Percentiles rank a stretch among this genome's conserved stretches.
Conservation (phyloP, 2,113 vertebrate species). For the Ia io region DNA sequence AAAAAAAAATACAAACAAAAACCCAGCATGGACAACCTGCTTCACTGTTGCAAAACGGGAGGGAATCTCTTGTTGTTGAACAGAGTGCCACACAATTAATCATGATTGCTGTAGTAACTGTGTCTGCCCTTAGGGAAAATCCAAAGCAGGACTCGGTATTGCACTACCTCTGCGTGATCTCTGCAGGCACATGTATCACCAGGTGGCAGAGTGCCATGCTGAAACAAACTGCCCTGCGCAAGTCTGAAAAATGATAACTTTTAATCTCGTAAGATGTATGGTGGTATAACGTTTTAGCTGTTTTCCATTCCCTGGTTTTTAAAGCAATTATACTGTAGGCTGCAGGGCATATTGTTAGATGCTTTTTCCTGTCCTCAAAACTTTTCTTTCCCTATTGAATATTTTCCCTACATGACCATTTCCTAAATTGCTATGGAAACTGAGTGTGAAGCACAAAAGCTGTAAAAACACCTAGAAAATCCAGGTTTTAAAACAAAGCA, state of each 20-base stretch:
- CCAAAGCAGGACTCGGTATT: neutral
- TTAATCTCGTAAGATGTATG: constrained; percentile 14
- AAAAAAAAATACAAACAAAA: neutral
- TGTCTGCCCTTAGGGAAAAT: constrained; percentile 35
- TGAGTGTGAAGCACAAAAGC: neutral
- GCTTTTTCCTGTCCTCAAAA: constrained; percentile 32
- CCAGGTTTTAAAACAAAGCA: neutral
- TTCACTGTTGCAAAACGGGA: neutral
- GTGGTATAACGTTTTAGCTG: neutral
- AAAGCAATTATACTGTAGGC: constrained; percentile 32
- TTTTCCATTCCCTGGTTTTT: constrained; percentile 47
- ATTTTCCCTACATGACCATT: constrained; percentile 41
- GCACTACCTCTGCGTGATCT: constrained; percentile 15
- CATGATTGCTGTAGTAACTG: constrained; percentile 3
- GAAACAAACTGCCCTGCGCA: neutral
- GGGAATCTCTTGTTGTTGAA: constrained; percentile 14
- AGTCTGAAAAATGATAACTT: constrained; percentile 57
- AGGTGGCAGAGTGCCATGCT: neutral
- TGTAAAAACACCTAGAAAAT: constrained; percentile 1
- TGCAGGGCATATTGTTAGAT: constrained; percentile 19
- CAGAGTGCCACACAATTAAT: constrained; percentile 15
- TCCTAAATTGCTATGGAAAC: constrained; percentile 19
- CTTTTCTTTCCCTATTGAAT: constrained; percentile 23
- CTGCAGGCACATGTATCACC: constrained; percentile 49
- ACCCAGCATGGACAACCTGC: neutral